Percentiles rank a stretch among this genome's conserved stretches.
These are phyloP conservation scores for Cyclina sinensis DNA, from an alignment of 1,140 invertebrate genomes.

Conservation along the genomic window DNA sequence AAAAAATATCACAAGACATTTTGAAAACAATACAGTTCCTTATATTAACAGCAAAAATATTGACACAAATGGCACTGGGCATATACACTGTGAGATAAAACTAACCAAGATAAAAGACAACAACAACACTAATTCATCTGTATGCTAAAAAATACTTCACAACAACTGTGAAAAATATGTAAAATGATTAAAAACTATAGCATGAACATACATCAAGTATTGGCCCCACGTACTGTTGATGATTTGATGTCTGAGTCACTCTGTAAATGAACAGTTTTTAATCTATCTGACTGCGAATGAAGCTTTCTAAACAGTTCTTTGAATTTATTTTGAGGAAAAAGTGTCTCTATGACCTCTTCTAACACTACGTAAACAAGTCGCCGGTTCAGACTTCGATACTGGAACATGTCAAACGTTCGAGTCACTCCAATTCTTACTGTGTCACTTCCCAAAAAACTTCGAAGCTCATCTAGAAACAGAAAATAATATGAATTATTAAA, in stretches of 20 bases:
- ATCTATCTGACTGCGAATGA: slow-evolving; percentile 88
- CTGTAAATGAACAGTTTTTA: slow-evolving; percentile 1
- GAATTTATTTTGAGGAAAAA: slow-evolving; percentile 93
- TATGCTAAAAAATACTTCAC: not conserved
- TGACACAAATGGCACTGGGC: too few relatives aligned
- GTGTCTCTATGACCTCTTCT: slow-evolving; percentile 92
- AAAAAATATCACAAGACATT: too few relatives aligned
- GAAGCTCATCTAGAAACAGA: slow-evolving; percentile 92
- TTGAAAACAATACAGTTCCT: too few relatives aligned
- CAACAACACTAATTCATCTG: too few relatives aligned
- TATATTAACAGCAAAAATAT: too few relatives aligned
- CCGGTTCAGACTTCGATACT: slow-evolving; percentile 93
- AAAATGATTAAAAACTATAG: not conserved
- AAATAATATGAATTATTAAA: slow-evolving; percentile 16
- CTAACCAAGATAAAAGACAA: too few relatives aligned
- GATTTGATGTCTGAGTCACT: not conserved
- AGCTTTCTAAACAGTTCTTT: slow-evolving; percentile 90
- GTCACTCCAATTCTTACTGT: slow-evolving; percentile 94
- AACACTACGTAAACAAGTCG: slow-evolving; percentile 94
- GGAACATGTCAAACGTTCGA: slow-evolving; percentile 95
- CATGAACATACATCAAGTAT: not conserved
- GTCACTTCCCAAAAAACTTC: slow-evolving; percentile 96
- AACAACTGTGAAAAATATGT: not conserved
- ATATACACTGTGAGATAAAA: too few relatives aligned
- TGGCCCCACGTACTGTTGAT: not conserved